These are phyloP conservation scores for Mantis religiosa DNA, from an alignment of 2,888 invertebrate genomes.

Conservation along the genomic window DNA sequence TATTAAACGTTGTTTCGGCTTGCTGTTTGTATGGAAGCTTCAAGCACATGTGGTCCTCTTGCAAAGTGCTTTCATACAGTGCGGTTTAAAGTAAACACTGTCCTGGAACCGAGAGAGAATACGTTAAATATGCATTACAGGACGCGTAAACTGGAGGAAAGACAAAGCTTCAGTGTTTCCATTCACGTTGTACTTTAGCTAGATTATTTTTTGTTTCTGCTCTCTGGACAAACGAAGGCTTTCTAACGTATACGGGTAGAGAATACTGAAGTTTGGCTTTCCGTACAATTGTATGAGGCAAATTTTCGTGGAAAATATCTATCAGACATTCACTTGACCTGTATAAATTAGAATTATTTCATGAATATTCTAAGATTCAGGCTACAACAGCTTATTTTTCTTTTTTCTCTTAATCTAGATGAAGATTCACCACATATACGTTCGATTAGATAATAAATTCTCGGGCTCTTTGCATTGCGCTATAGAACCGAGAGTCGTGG, in stretches of 20 bases:
- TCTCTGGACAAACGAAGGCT: not conserved
- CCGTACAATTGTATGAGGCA: no score
- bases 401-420: no score
- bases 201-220: not conserved
- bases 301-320: no score
- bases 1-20: not conserved
- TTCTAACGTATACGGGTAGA: not conserved
- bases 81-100: not conserved
- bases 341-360: no score
- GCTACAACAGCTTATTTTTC: no score
- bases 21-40: not conserved
- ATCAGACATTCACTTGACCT: no score
- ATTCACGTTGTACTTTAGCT: not conserved
- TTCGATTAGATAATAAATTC: no score
- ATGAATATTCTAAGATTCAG: no score
- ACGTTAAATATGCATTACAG: not conserved
- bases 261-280: no score
- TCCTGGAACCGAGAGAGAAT: not conserved
- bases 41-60: not conserved
- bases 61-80: not conserved
- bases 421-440: no score
- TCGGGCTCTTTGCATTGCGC: no score
- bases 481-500: no score
- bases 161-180: not conserved
- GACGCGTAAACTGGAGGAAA: not conserved